Evolutionary conservation across 2,888 invertebrate genomes (phyloP).

Genomic region (Isoperla grammatica): DNA sequence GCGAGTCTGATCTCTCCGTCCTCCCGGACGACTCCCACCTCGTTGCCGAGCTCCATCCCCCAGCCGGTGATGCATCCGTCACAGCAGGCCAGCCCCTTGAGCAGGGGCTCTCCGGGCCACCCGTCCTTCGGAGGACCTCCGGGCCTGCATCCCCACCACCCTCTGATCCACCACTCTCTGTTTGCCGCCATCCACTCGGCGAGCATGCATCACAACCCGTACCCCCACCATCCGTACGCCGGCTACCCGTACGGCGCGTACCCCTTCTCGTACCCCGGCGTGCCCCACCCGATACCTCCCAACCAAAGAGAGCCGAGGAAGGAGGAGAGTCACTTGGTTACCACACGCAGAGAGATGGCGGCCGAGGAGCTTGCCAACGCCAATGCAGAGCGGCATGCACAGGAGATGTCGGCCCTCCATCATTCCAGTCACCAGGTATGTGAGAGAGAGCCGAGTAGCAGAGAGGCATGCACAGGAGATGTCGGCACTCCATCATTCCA

Average conservation of each 20-base stretch:
- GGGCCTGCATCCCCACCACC: conserved; percentile 68
- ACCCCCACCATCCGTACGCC: conserved; percentile 50
- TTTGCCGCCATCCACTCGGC: conserved; percentile 55
- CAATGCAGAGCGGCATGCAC: conserved; percentile 6
- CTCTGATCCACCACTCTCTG: conserved; percentile 60
- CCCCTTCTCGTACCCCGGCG: conserved; percentile 58
- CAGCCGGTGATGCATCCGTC: conserved; percentile 69
- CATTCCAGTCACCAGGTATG: conserved; percentile 11
- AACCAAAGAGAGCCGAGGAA: conserved; percentile 24
- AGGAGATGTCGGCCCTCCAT: conserved; percentile 8
- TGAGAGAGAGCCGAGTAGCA: no score
- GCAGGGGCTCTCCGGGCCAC: conserved; percentile 37
- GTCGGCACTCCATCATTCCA: no score
- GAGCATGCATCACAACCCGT: conserved; percentile 60
- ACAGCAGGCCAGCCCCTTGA: conserved; percentile 61
- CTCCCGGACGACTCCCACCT: conserved; percentile 44
- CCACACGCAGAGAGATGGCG: conserved; percentile 48
- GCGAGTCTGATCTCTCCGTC: conserved; percentile 55
- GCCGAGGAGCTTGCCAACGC: conserved; percentile 18
- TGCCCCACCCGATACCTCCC: conserved; percentile 63
- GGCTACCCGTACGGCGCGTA: conserved; percentile 56
- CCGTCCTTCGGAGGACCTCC: conserved; percentile 49
- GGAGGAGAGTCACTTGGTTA: conserved; percentile 55
- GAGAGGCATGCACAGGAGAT: no score
- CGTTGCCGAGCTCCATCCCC: conserved; percentile 57